Base-by-base conservation (phyloP, 2,888 invertebrate genomes). In the Drosophila barbarae region DNA sequence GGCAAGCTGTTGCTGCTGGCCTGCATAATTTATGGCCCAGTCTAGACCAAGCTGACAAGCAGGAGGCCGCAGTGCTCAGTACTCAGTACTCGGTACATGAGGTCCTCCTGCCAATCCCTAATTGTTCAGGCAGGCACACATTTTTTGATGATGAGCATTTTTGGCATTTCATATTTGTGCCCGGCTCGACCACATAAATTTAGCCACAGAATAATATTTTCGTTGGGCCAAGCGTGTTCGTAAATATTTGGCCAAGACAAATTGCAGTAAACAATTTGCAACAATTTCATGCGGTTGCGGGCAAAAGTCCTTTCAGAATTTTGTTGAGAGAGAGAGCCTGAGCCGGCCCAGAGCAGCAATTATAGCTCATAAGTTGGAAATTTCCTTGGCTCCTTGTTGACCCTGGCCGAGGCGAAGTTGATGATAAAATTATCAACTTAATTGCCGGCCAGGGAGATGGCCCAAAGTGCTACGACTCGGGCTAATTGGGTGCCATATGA, bases 351-450 rank as follows among this genome's bases (percentile, higher is more conserved):
- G 65, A 60, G 74, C 70, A 57, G 68, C 79, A 80, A 78, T 82
- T 84, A 78, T 65, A 54, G 71, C 73, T 72, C 73, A 75, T 75
- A 78, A 76, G 76, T 76, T 82, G 68, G 38, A 67, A 47, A 74
- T 72, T 71, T 77, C 77, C 54, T 36, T 55, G 58, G 55, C 36
- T 53, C 53, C 34, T 18, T 9, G 52, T 78, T 81, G 80, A 74
- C 77, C 75, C 75, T 68, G 66, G 69, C 61, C 69, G 72, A 75
- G 73, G 76, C 76, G 80, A 85, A 81, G 83, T 80, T 81, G 71
- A 81, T 84, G 81, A 83, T 85, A 76, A 85, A 81, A 81, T 80
- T 78, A 84, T 57, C 66, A 82, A 72, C 79, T 76, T 82, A 84
- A 80, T 84, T 78, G 79, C 71, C 74, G 54, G 68, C 72, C 60